These are phyloP conservation scores for Bagarius yarrelli DNA, from an alignment of 2,113 vertebrate genomes.

Conservation along the genomic window DNA sequence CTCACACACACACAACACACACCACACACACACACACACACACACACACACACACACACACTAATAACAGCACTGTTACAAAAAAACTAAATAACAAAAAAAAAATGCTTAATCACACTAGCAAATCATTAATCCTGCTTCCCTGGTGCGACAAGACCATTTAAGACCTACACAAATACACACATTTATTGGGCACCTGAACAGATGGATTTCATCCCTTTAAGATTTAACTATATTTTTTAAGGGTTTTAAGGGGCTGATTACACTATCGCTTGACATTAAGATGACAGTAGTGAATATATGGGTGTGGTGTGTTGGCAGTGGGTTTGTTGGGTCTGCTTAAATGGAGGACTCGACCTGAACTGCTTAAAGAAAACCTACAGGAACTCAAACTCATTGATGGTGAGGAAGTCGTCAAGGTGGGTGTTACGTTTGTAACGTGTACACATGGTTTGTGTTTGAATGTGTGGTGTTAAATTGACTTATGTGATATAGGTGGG, in stretches of 20 bases:
- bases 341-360: conserved; percentile 93
- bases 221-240: too few relatives aligned
- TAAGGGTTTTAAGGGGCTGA: too few relatives aligned
- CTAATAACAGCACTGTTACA: conserved; percentile 65
- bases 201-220: too few relatives aligned
- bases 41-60: conserved; percentile 58
- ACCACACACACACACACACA: conserved; percentile 37
- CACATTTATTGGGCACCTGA: conserved; percentile 18
- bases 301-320: conserved; percentile 64
- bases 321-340: conserved; percentile 91
- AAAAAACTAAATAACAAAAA: conserved; percentile 10
- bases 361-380: conserved; percentile 88
- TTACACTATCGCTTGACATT: too few relatives aligned
- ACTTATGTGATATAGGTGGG: not conserved
- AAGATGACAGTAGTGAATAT: too few relatives aligned
- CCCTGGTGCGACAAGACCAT: conserved; percentile 35
- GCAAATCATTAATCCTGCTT: conserved; percentile 69
- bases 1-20: not conserved
- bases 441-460: not conserved
- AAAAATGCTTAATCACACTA: conserved; percentile 69
- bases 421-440: conserved; percentile 55
- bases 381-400: conserved; percentile 94
- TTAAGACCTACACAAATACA: conserved; percentile 28
- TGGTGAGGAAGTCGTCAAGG: conserved; percentile 98
- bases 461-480: not conserved